These are phyloP conservation scores for Holothuria glaberrima DNA, from an alignment of 35 echinoderm and acorn worm genomes.

Conservation along the genomic window DNA sequence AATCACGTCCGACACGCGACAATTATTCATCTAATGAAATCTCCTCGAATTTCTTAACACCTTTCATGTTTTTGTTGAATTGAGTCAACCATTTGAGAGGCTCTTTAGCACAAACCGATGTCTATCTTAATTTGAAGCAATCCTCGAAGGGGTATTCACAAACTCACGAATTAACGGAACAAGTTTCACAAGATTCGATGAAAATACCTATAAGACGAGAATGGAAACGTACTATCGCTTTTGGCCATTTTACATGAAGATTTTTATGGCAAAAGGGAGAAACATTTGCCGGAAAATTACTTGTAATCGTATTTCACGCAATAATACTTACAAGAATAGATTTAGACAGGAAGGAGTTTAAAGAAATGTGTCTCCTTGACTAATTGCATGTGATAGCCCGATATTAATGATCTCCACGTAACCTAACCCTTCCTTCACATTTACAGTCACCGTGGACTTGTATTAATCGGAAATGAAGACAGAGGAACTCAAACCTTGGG, in stretches of 20 bases:
- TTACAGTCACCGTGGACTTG: slow-evolving; percentile 19
- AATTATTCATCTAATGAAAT: slow-evolving; percentile 32
- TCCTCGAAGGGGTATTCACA: slow-evolving; percentile 41
- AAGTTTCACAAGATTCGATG: slow-evolving; percentile 38
- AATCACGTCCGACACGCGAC: slow-evolving; percentile 39
- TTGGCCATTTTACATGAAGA: too few relatives aligned
- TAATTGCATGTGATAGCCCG: slow-evolving; percentile 42
- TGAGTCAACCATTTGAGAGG: too few relatives aligned
- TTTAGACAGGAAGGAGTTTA: too few relatives aligned
- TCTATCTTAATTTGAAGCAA: slow-evolving; percentile 2
- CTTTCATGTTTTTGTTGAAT: not conserved
- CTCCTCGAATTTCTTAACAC: slow-evolving; percentile 48
- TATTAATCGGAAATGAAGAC: slow-evolving; percentile 44
- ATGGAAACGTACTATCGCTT: too few relatives aligned
- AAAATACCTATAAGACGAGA: slow-evolving; percentile 8
- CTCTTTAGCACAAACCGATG: too few relatives aligned
- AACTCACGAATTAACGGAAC: slow-evolving; percentile 28
- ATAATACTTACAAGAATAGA: too few relatives aligned
- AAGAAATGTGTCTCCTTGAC: slow-evolving; percentile 11
- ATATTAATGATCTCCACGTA: slow-evolving; percentile 53
- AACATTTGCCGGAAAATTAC: too few relatives aligned
- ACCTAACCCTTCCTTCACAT: slow-evolving; percentile 46
- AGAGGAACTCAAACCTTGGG: slow-evolving; percentile 13
- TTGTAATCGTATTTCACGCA: too few relatives aligned
- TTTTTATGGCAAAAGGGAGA: too few relatives aligned